A percentile compares a stretch with the other conserved stretches of the same genome.
Conservation (phyloP, 2,113 vertebrate species). For the Panurus biarmicus region DNA sequence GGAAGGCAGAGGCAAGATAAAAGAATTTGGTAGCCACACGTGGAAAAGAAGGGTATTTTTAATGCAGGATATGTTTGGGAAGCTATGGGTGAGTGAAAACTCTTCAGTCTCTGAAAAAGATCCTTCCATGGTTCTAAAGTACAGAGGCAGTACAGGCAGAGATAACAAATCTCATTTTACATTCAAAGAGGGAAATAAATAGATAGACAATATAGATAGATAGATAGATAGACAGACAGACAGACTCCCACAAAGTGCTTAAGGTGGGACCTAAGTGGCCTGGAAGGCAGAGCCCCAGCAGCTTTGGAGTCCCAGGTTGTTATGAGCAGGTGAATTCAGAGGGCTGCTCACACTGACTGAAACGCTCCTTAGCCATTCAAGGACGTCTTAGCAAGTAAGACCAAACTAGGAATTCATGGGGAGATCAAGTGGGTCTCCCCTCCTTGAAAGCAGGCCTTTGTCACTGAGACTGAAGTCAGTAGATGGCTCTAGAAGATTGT, state of each 20-base stretch:
- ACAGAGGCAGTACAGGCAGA: background rate
- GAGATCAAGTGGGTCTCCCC: background rate
- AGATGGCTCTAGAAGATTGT: background rate
- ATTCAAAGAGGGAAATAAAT: background rate
- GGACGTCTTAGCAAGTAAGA: background rate
- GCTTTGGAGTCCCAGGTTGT: background rate
- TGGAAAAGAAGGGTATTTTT: background rate
- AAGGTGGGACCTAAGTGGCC: background rate
- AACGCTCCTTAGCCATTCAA: background rate
- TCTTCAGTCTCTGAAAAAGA: background rate
- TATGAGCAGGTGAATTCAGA: background rate
- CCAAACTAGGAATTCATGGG: background rate
- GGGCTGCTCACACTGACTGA: background rate
- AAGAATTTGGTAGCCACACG: background rate
- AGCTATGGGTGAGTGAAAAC: background rate
- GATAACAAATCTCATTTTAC: background rate
- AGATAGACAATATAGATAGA: background rate
- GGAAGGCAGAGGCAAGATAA: background rate
- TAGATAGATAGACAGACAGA: background rate
- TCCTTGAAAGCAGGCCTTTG: background rate
- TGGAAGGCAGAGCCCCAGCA: background rate
- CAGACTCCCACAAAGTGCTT: no score
- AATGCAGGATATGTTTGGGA: background rate
- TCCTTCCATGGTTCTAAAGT: background rate
- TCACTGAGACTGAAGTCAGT: background rate